Percentiles rank a stretch among this genome's conserved stretches.
These are phyloP conservation scores for Xiphophorus birchmanni DNA, from an alignment of 2,797 vertebrate species.

Conservation along the genomic window DNA sequence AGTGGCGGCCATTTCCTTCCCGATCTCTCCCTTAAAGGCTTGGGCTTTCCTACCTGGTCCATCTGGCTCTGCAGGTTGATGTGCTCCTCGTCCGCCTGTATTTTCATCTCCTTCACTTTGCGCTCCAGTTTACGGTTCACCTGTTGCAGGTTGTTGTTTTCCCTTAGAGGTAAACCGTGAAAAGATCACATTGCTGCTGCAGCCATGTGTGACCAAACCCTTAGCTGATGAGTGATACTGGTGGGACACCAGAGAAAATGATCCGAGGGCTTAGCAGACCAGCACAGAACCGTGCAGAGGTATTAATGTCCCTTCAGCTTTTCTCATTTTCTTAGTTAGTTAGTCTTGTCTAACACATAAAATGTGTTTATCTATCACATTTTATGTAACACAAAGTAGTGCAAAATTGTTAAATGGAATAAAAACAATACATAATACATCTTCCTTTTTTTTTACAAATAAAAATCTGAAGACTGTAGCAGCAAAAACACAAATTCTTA, in stretches of 20 bases:
- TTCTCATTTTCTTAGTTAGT: neutral
- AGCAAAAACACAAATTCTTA: too few relatives aligned
- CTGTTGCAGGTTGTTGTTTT: conserved; percentile 90
- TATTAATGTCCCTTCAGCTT: neutral
- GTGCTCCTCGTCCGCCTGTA: conserved; percentile 94
- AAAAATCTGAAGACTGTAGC: neutral
- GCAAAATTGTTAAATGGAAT: neutral
- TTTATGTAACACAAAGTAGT: neutral
- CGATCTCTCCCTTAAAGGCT: neutral
- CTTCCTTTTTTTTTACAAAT: neutral
- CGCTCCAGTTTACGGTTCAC: conserved; percentile 93
- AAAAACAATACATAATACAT: neutral
- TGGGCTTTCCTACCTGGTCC: conserved; percentile 86
- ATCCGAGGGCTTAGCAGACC: conserved; percentile 19
- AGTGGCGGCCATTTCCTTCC: neutral
- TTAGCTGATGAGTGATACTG: conserved; percentile 26
- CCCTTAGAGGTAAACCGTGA: conserved; percentile 77
- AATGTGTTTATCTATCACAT: neutral
- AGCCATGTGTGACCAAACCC: conserved; percentile 20
- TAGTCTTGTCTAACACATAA: too few relatives aligned
- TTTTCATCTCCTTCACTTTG: conserved; percentile 93
- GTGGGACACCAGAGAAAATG: conserved; percentile 42
- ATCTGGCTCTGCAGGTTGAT: conserved; percentile 91
- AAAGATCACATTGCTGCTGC: conserved; percentile 33
- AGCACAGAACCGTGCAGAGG: neutral